phyloP scores from a whole-genome alignment of 2,797 vertebrate species.

The Lates japonicus region DNA sequence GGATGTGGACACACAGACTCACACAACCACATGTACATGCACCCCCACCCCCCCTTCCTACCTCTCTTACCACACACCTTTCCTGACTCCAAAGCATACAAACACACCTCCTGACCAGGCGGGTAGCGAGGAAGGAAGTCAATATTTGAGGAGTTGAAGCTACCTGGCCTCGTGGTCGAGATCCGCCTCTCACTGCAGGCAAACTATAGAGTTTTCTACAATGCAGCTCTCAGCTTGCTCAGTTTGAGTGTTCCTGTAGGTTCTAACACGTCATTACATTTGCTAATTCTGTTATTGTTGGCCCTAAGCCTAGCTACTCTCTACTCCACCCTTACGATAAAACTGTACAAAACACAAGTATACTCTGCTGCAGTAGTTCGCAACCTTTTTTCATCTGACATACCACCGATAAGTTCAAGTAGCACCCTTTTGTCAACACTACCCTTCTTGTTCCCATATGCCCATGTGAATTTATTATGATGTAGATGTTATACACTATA shows the following conservation, averaged over 20 bases:
- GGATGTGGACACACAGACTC: slow-evolving; percentile 79
- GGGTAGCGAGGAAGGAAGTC: slow-evolving; percentile 83
- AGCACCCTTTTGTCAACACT: not conserved
- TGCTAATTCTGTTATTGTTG: slow-evolving; percentile 41
- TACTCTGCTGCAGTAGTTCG: not conserved
- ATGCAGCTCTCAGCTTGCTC: slow-evolving; percentile 42
- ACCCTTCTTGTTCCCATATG: not conserved
- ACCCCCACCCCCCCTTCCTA: slow-evolving; percentile 56
- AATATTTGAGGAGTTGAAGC: slow-evolving; percentile 84
- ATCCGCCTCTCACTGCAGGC: slow-evolving; percentile 59
- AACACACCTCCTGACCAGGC: slow-evolving; percentile 80
- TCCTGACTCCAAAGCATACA: slow-evolving; percentile 82
- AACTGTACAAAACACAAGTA: too few species aligned
- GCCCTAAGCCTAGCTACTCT: not conserved
- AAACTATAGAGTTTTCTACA: slow-evolving; percentile 55
- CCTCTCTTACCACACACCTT: slow-evolving; percentile 76
- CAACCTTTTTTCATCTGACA: slow-evolving; percentile 4
- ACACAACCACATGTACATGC: slow-evolving; percentile 61
- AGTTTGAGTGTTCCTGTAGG: slow-evolving; percentile 25
- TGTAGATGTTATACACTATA: not conserved
- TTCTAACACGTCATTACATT: slow-evolving; percentile 37
- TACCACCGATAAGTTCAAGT: not conserved
- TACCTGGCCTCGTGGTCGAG: slow-evolving; percentile 70
- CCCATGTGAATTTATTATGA: not conserved
- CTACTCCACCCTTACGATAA: not conserved